Evolutionary conservation across 2,888 invertebrate species (phyloP).

Genomic region (Trissonchulus sp.): DNA sequence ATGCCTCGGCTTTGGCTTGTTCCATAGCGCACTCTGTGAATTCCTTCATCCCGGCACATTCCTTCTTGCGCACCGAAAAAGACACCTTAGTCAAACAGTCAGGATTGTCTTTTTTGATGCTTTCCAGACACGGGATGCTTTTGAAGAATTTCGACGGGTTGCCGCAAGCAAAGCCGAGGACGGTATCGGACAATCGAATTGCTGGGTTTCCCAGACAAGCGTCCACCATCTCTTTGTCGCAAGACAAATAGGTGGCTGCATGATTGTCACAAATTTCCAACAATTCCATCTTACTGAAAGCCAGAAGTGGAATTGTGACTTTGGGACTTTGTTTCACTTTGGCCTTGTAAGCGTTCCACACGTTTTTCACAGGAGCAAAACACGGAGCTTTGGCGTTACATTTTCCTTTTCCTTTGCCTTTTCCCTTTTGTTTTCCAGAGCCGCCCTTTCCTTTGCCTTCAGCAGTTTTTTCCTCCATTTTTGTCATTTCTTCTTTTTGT

Average conservation of each 20-base stretch:
- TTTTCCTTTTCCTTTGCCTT: neutral
- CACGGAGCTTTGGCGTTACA: neutral
- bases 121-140: neutral
- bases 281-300: neutral
- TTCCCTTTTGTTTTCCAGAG: too few relatives aligned
- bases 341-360: neutral
- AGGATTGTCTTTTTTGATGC: neutral
- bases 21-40: neutral
- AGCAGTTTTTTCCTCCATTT: too few relatives aligned
- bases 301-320: neutral
- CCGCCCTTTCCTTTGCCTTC: neutral
- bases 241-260: neutral
- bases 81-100: neutral
- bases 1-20: neutral
- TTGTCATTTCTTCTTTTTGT: neutral
- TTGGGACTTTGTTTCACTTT: neutral
- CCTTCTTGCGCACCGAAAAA: neutral
- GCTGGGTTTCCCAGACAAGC: neutral
- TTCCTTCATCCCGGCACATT: neutral
- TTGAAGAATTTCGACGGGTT: neutral
- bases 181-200: neutral
- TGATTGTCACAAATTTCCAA: neutral
- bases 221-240: neutral
- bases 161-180: neutral
- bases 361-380: neutral